A percentile compares a stretch with the other conserved stretches of the same genome.
Evolutionary conservation across 2,888 invertebrate genomes (phyloP).

Genomic region (Nebria salina): DNA sequence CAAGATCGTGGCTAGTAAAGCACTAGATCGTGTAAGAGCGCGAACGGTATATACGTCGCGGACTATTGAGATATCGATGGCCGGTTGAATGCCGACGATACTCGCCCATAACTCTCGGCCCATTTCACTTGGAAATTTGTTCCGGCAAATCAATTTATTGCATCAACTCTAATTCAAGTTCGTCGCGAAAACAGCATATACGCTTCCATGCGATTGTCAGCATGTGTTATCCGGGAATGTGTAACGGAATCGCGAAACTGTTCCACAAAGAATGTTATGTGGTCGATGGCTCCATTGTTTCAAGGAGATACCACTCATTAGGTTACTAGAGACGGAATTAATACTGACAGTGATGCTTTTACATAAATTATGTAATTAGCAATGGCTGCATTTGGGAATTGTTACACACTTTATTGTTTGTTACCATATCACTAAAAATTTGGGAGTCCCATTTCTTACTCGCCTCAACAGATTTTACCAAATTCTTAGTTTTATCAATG

Average conservation of each 20-base stretch:
- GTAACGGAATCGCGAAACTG: conserved; percentile 8
- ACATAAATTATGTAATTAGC: neutral
- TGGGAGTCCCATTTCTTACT: too few species aligned
- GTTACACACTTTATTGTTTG: too few species aligned
- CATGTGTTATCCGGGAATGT: neutral
- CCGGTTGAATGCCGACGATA: conserved; percentile 26
- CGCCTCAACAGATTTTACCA: too few species aligned
- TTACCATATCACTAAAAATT: too few species aligned
- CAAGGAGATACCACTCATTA: neutral
- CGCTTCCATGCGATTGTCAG: neutral
- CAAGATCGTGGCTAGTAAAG: conserved; percentile 12
- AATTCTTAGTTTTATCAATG: too few species aligned
- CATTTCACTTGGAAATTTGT: conserved; percentile 44
- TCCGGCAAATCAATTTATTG: conserved; percentile 44
- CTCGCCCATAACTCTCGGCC: conserved; percentile 33
- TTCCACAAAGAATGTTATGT: neutral
- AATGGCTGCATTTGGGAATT: neutral
- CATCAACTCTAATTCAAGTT: conserved; percentile 18
- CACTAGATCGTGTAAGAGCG: conserved; percentile 17
- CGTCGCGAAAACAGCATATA: neutral
- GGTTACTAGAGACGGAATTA: neutral
- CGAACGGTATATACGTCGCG: conserved; percentile 20
- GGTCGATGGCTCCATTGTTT: neutral
- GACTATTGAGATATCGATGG: conserved; percentile 39
- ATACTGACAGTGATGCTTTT: neutral